phyloP scores from a whole-genome alignment of 2,888 invertebrate species.

The Apotomis capreana region DNA sequence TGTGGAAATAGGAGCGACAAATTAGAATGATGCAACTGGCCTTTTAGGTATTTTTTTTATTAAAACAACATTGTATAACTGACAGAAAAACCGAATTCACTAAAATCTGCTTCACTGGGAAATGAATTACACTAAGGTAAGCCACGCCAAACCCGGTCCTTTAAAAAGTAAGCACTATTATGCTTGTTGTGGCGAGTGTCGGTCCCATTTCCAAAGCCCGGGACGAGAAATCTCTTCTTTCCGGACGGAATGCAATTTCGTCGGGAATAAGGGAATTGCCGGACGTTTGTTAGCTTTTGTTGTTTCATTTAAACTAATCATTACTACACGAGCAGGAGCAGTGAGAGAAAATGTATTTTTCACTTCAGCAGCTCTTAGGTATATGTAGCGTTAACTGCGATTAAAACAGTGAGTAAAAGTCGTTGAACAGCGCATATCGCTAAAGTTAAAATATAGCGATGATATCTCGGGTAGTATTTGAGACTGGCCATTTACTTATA shows the following conservation, averaged over 20 bases:
- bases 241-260: slow-evolving; percentile 57
- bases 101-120: neutral
- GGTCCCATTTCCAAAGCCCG: slow-evolving; percentile 23
- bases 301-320: slow-evolving; percentile 32
- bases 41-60: too few relatives aligned
- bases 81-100: neutral
- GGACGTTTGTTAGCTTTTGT: slow-evolving; percentile 31
- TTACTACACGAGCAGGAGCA: neutral
- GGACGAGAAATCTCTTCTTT: slow-evolving; percentile 27
- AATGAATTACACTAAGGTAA: slow-evolving; percentile 18
- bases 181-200: neutral
- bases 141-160: slow-evolving; percentile 12
- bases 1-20: too few relatives aligned
- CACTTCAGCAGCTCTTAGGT: too few relatives aligned
- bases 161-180: slow-evolving; percentile 22
- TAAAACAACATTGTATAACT: too few relatives aligned
- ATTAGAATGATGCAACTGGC: too few relatives aligned
- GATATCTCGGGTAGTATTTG: too few relatives aligned
- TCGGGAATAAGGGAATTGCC: slow-evolving; percentile 31
- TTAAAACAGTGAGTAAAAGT: too few relatives aligned
- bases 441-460: too few relatives aligned
- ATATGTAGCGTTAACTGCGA: too few relatives aligned
- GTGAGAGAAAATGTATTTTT: neutral
- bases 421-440: too few relatives aligned
- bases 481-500: too few relatives aligned